phyloP scores from a whole-genome alignment of 2,888 invertebrate species.

The Norana najaformis region DNA sequence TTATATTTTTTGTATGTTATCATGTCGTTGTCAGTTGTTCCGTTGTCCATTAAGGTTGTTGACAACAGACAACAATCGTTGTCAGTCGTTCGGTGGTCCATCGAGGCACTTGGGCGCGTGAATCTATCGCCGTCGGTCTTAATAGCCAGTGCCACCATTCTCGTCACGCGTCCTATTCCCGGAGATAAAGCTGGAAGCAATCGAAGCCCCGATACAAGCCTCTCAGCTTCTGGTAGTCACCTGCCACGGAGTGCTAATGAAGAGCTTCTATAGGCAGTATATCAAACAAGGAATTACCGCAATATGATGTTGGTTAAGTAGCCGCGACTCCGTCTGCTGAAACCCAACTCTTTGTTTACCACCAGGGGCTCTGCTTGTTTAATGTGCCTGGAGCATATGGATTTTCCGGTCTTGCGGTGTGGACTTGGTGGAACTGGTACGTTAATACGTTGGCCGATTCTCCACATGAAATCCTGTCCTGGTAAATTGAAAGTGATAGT shows the following conservation, averaged over 20 bases:
- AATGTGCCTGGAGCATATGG: neutral
- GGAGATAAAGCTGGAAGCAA: slow-evolving; percentile 13
- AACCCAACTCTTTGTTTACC: neutral
- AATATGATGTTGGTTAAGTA: slow-evolving; percentile 2
- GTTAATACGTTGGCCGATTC: neutral
- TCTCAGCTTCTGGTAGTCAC: neutral
- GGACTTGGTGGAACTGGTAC: neutral
- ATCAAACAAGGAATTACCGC: neutral
- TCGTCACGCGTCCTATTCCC: neutral
- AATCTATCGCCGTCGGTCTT: too few relatives aligned
- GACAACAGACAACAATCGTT: too few relatives aligned
- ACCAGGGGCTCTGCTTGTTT: neutral
- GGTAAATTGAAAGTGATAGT: neutral
- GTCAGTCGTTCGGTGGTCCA: too few relatives aligned
- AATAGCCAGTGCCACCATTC: too few relatives aligned
- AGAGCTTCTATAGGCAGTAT: slow-evolving; percentile 13
- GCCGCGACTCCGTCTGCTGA: neutral
- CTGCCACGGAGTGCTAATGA: neutral
- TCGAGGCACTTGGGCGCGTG: too few relatives aligned
- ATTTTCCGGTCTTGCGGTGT: neutral
- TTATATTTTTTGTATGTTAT: too few relatives aligned
- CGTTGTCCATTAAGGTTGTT: too few relatives aligned
- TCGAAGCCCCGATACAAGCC: neutral
- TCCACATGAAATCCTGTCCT: neutral
- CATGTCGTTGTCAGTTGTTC: too few relatives aligned